Percentiles rank a stretch among this genome's conserved stretches.
Evolutionary conservation across 2,797 vertebrate genomes (phyloP).

Genomic region (Hydrophis major): DNA sequence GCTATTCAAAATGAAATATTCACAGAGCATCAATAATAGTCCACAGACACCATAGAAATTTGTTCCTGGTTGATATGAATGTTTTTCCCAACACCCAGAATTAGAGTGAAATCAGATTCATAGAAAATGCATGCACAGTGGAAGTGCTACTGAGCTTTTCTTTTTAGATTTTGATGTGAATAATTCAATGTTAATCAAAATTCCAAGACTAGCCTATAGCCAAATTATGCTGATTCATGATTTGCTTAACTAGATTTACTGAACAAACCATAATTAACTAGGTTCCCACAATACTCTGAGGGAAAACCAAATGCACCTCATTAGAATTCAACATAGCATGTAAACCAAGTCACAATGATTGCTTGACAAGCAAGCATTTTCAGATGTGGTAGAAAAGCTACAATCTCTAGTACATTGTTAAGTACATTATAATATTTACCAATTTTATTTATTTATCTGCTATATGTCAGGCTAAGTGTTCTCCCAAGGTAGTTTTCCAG

Average conservation of each 20-base stretch:
- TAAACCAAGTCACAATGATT: background rate
- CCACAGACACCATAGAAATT: background rate
- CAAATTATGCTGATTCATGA: background rate
- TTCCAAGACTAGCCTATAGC: background rate
- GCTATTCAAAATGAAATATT: background rate
- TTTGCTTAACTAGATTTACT: background rate
- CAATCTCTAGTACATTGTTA: background rate
- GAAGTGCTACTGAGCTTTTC: background rate
- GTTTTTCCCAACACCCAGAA: background rate
- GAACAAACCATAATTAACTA: background rate
- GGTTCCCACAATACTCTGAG: background rate
- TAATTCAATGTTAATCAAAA: background rate
- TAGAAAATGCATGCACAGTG: background rate
- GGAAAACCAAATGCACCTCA: background rate
- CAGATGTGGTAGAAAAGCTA: background rate
- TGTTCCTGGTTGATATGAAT: background rate
- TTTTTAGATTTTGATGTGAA: background rate
- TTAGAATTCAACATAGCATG: background rate
- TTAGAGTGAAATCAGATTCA: background rate
- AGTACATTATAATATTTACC: background rate
- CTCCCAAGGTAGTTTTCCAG: background rate
- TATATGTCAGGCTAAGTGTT: background rate
- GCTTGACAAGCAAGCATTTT: background rate
- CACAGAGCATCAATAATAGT: background rate
- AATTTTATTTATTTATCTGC: background rate